Conservation (phyloP, 2,888 invertebrate species). For the Spisula subtruncata region DNA sequence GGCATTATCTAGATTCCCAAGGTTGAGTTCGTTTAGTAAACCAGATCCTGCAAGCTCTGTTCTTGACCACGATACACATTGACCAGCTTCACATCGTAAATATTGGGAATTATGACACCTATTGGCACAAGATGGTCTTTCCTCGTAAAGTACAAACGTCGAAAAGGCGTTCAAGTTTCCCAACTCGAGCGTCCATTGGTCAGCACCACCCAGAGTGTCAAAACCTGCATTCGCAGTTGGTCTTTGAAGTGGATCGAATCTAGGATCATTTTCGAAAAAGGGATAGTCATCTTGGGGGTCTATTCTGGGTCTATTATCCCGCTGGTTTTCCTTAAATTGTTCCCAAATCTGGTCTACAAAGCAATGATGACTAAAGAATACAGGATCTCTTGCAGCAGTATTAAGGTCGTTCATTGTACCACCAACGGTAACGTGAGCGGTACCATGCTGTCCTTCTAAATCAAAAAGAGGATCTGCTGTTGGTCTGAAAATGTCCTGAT, state of each 20-base stretch:
- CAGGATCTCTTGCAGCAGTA: conserved; percentile 75
- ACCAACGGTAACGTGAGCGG: conserved; percentile 74
- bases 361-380: conserved; percentile 77
- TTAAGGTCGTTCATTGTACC: conserved; percentile 76
- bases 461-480: conserved; percentile 64
- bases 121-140: conserved; percentile 52
- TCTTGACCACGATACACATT: conserved; percentile 58
- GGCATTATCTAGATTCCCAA: neutral
- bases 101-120: conserved; percentile 60
- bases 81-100: conserved; percentile 53
- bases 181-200: conserved; percentile 14
- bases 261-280: conserved; percentile 16
- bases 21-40: conserved; percentile 33
- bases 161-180: conserved; percentile 56
- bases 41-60: neutral
- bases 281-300: conserved; percentile 60
- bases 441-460: conserved; percentile 75
- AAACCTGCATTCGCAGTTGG: conserved; percentile 61
- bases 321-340: conserved; percentile 66
- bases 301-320: conserved; percentile 19
- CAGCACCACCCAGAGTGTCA: conserved; percentile 35
- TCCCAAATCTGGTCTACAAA: conserved; percentile 79
- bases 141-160: conserved; percentile 58
- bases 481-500: conserved; percentile 60
- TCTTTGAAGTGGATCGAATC: conserved; percentile 42